Percentiles rank a stretch among this genome's conserved stretches.
These are phyloP conservation scores for Tolmerus cingulatus DNA, from an alignment of 2,888 invertebrate genomes.

Conservation along the genomic window DNA sequence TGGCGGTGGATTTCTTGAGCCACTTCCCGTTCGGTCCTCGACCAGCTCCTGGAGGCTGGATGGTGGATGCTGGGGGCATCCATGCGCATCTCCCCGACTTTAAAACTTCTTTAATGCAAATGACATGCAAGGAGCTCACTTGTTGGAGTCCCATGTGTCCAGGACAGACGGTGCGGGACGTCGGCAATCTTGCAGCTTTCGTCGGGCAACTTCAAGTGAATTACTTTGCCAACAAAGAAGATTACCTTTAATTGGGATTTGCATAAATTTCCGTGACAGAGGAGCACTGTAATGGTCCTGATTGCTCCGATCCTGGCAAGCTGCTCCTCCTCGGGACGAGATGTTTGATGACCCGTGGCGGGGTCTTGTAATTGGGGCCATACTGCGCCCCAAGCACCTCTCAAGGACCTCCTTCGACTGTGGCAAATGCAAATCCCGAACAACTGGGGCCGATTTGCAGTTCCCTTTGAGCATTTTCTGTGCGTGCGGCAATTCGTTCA, in stretches of 20 bases:
- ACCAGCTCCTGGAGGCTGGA: neutral
- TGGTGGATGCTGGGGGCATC: neutral
- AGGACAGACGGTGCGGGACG: neutral
- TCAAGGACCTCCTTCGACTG: neutral
- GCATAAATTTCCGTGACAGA: neutral
- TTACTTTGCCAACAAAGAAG: neutral
- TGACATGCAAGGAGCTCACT: neutral
- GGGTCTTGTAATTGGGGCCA: neutral
- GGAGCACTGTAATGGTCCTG: neutral
- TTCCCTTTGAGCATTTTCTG: neutral
- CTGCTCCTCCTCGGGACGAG: neutral
- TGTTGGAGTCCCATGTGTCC: neutral
- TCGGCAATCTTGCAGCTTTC: neutral
- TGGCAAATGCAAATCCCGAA: neutral
- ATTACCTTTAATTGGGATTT: constrained; percentile 20
- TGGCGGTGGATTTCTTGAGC: neutral
- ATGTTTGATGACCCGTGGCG: neutral
- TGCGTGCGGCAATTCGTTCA: neutral
- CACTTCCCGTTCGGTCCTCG: neutral
- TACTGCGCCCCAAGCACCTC: neutral
- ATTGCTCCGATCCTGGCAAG: neutral
- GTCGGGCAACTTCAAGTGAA: neutral
- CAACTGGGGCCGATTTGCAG: neutral
- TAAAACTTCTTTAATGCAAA: constrained; percentile 20
- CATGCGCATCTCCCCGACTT: neutral